Evolutionary conservation across 2,113 vertebrate genomes (phyloP), one percentile per base, ranked within the genome.

Genomic region (Ammospiza caudacuta): DNA sequence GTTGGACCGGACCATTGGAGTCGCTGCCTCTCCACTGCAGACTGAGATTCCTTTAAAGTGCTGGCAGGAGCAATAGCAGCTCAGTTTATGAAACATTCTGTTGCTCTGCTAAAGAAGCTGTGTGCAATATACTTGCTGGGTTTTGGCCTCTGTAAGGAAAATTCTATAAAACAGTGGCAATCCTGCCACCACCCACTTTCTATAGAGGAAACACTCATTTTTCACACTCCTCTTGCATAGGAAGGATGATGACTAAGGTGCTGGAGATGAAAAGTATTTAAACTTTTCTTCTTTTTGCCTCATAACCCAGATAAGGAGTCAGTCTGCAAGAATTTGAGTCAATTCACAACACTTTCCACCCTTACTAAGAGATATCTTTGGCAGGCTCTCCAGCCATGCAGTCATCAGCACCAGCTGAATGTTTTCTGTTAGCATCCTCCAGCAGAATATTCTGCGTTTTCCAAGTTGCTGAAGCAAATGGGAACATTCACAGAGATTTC

Each of bases 401-500:
- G 12, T 14, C 49, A 16, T 10, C 44, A 21, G 27, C 4, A 9
- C 24, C 70, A 39, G 27, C 25, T 64, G 49, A 59, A 14, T 20
- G 4, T 24, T 83, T 73, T 62, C 73, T 52, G 68, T 31, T 52
- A 70, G 6, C 18, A 11, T 59, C 59, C 52, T 59, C 57, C 87
- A 83, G 61, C 39, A 78, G 72, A 81, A 18, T 33, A 18, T 58
- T 85, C 62, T n/a, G 49, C 33, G 25, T 37, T 83, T 92, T 46
- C 92, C 51, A 64, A 58, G 63, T 10, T 90, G 75, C 23, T 92
- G 51, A 59, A 74, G 47, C 52, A 87, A 78, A 72, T 37, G 64
- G 57, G 57, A 88, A 15, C 57, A 25, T 63, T 83, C 83, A 39
- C 43, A 74, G 59, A 16, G 76, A 55, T 80, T 93, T 89, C 79